phyloP scores from a whole-genome alignment of 2,113 vertebrate species.

The Syngnathus scovelli region DNA sequence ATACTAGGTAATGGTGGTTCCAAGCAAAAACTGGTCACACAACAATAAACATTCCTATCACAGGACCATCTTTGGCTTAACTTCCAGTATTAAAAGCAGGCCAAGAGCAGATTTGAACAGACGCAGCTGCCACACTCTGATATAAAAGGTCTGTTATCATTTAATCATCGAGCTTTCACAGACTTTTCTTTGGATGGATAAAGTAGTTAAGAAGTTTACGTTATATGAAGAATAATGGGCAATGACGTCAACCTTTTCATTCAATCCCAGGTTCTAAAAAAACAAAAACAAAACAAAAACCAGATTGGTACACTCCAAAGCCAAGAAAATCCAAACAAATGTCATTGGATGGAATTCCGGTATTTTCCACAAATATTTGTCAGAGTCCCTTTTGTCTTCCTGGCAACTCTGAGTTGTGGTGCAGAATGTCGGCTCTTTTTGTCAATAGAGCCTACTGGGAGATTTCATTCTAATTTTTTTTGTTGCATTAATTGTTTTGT shows the following conservation, averaged over 20 bases:
- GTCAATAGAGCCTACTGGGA: background rate
- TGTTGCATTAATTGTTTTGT: background rate
- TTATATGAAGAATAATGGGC: slow-evolving; percentile 10
- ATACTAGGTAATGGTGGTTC: background rate
- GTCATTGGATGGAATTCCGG: slow-evolving; percentile 15
- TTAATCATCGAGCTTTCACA: slow-evolving; percentile 2
- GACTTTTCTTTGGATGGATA: slow-evolving; percentile 4
- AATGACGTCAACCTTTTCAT: background rate
- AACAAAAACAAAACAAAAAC: slow-evolving; percentile 22
- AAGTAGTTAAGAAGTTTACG: slow-evolving; percentile 1
- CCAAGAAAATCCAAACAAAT: slow-evolving; percentile 19
- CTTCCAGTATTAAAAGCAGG: background rate
- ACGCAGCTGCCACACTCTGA: background rate
- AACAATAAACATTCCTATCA: background rate
- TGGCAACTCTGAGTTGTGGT: background rate
- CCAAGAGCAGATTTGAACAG: background rate
- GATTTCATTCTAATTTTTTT: background rate
- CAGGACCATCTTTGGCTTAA: background rate
- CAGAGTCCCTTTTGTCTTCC: slow-evolving; percentile 1
- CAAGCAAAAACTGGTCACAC: background rate
- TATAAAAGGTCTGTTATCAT: background rate
- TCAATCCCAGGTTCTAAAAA: slow-evolving; percentile 9
- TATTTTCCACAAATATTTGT: slow-evolving; percentile 26
- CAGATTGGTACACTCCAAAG: slow-evolving; percentile 25
- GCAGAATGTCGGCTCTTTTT: background rate